These are phyloP conservation scores for Malaclemys terrapin DNA, from an alignment of 2,113 vertebrate genomes.

Conservation along the genomic window DNA sequence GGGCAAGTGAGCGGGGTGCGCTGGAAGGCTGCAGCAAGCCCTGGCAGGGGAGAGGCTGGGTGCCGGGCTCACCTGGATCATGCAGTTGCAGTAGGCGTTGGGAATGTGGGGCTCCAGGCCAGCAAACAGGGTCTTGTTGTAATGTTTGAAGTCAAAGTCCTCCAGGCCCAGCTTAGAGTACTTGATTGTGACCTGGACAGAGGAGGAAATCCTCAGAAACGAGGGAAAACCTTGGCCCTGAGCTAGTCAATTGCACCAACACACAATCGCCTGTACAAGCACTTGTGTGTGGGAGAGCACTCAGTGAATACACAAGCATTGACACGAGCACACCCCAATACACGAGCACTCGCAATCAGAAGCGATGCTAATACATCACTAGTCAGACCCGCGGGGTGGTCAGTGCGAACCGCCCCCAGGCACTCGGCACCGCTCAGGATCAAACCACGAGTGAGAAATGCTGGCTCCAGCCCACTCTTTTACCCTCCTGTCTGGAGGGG, in stretches of 20 bases:
- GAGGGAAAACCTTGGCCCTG: background rate
- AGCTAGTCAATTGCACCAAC: background rate
- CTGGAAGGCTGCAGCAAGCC: accelerated
- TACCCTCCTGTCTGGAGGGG: background rate
- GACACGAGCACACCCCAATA: background rate
- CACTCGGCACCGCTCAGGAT: background rate
- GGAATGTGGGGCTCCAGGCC: conserved; percentile 99
- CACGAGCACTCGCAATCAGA: background rate
- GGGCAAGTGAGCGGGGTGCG: background rate
- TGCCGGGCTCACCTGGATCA: conserved; percentile 90
- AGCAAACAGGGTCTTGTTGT: conserved; percentile 97
- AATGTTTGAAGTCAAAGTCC: conserved; percentile 99
- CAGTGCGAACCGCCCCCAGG: background rate
- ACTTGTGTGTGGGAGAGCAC: background rate
- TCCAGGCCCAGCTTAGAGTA: conserved; percentile 98
- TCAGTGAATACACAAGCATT: background rate
- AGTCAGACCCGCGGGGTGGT: background rate
- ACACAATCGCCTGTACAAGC: background rate
- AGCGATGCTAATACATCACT: background rate
- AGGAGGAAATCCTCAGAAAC: background rate
- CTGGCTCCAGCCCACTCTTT: background rate
- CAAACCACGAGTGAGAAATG: background rate
- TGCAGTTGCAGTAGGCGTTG: conserved; percentile 99
- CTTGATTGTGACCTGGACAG: conserved; percentile 95
- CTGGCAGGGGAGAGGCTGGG: background rate